Percentiles rank a stretch among this genome's conserved stretches.
Conservation (phyloP, 2,888 invertebrate genomes). For the Drosophila kuntzei region DNA sequence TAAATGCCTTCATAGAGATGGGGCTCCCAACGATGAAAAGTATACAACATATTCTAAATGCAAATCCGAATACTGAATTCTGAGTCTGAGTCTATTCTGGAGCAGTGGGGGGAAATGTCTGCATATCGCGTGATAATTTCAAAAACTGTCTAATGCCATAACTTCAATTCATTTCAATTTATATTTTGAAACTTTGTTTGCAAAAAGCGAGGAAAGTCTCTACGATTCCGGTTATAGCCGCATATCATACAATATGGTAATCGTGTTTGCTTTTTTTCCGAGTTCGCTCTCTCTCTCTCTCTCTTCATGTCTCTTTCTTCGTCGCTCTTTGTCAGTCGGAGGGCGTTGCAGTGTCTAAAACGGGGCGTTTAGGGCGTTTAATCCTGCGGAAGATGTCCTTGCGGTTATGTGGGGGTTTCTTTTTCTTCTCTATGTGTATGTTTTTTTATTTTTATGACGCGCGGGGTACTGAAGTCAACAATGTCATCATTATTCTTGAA, state of each 20-base stretch:
- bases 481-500: slow-evolving; percentile 84
- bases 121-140: slow-evolving; percentile 81
- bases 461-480: slow-evolving; percentile 75
- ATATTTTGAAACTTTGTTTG: slow-evolving; percentile 69
- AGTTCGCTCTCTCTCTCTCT: slow-evolving; percentile 6
- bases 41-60: slow-evolving; percentile 79
- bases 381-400: slow-evolving; percentile 81
- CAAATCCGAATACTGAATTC: slow-evolving; percentile 66
- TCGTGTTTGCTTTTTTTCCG: slow-evolving; percentile 63
- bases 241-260: slow-evolving; percentile 76
- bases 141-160: slow-evolving; percentile 77
- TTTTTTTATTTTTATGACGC: slow-evolving; percentile 61
- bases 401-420: slow-evolving; percentile 64
- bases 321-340: slow-evolving; percentile 28
- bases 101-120: slow-evolving; percentile 47
- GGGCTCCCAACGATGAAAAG: slow-evolving; percentile 30
- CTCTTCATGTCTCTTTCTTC: slow-evolving; percentile 8
- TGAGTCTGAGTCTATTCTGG: not conserved
- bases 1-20: slow-evolving; percentile 1
- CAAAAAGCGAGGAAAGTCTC: slow-evolving; percentile 34
- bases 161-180: slow-evolving; percentile 83
- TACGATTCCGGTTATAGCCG: slow-evolving; percentile 60
- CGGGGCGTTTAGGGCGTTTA: slow-evolving; percentile 81
- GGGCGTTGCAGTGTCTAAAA: slow-evolving; percentile 79
- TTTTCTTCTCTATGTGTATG: slow-evolving; percentile 19